phyloP scores from a whole-genome alignment of 2,113 vertebrate species.

The Cyanistes caeruleus region DNA sequence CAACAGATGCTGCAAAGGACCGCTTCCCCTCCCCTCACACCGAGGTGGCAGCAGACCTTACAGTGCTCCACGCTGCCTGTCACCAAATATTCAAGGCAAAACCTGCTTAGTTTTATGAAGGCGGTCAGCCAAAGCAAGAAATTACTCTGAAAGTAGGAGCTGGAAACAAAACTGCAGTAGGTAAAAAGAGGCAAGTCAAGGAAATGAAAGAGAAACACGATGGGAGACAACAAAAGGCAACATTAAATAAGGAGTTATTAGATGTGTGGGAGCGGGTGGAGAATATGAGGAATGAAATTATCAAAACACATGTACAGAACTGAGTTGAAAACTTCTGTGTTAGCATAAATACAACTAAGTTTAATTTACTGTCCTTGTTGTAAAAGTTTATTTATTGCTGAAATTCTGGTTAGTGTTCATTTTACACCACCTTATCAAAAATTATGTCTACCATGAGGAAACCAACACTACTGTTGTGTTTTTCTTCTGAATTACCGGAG shows the following conservation, averaged over 20 bases:
- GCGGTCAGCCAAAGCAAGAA: neutral
- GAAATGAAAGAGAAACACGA: neutral
- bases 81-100: conserved; percentile 5
- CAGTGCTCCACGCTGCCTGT: neutral
- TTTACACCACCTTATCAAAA: neutral
- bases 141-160: neutral
- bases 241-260: neutral
- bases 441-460: neutral
- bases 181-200: neutral
- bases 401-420: neutral
- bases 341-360: neutral
- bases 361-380: neutral
- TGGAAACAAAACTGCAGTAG: neutral
- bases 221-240: conserved; percentile 12
- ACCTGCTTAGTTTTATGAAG: neutral
- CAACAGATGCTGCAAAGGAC: conserved; percentile 63
- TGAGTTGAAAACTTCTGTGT: neutral
- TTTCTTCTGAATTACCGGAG: neutral
- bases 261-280: neutral
- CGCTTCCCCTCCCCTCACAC: neutral
- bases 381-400: neutral
- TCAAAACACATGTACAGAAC: neutral
- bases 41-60: neutral
- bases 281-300: neutral
- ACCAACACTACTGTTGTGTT: neutral